Evolutionary conservation across 2,888 invertebrate genomes (phyloP), one percentile per base, ranked within the genome.

Genomic region (Adineta ricciae): DNA sequence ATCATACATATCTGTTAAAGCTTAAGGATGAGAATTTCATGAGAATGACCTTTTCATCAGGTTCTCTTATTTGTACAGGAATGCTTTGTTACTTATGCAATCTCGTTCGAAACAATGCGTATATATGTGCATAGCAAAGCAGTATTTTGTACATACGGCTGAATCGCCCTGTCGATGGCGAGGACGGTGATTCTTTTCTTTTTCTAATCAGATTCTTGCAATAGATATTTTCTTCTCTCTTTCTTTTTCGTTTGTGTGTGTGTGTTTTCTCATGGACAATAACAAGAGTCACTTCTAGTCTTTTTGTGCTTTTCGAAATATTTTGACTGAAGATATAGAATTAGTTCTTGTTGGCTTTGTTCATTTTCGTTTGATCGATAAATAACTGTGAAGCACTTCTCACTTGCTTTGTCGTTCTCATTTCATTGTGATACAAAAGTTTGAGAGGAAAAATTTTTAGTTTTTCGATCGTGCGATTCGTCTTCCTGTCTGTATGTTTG

Each of bases 231-330:
- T 32, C 32, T 32, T 64, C 4, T 19, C 16, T 50, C 14, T 50
- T 2, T 50, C 11, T 50, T 16, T n/a, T n/a, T n/a, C 19, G 2
- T 50, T 2, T 50, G 19, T 19, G 19, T 64, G 19, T 16, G 32
- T 64, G 14, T 64, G 64, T 64, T 64, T 36, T 32, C 4, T 36
- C 0, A 16, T 11, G 14, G 5, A 64, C 64, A 64, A 64, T 32
- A 64, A 64, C 64, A 64, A 64, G 64, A 64, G 64, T 64, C 64
- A 64, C 32, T 64, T 64, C 64, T 64, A 64, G 64, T 64, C 64
- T 9, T 7, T 64, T 64, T 64, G 16, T 16, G 16, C 32, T 21
- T 52, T 64, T 32, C 11, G 46, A 46, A 5, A 5, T 27, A 64
- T 32, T 32, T 64, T 36, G 64, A 64, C 64, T 64, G 16, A 14